A percentile compares a stretch with the other conserved stretches of the same genome.
Evolutionary conservation across 2,888 invertebrate species (phyloP).

Genomic region (Anaspis maculata): DNA sequence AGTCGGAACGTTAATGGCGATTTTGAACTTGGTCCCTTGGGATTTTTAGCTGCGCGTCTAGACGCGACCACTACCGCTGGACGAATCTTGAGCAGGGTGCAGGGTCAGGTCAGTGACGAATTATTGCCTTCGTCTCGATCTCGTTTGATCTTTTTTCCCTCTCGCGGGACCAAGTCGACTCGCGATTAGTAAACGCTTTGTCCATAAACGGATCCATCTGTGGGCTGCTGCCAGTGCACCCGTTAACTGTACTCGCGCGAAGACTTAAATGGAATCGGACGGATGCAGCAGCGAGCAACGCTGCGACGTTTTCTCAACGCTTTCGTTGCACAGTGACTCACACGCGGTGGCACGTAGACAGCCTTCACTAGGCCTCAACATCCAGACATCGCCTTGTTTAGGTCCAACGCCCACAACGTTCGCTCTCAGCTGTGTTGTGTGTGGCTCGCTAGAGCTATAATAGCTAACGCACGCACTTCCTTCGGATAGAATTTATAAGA

Average conservation of each 20-base stretch:
- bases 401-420: constrained; percentile 21
- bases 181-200: too few species aligned
- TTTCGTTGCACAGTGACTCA: constrained; percentile 10
- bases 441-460: background rate
- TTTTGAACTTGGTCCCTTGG: constrained; percentile 5
- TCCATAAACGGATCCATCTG: too few species aligned
- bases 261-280: constrained; percentile 11
- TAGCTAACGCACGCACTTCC: too few species aligned
- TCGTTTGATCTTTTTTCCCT: constrained; percentile 11
- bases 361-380: constrained; percentile 22
- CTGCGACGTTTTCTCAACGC: too few species aligned
- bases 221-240: too few species aligned
- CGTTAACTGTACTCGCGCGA: constrained; percentile 6
- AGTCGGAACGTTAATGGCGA: constrained; percentile 5
- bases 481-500: too few species aligned
- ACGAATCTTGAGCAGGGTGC: constrained; percentile 10
- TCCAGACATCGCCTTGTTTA: constrained; percentile 25
- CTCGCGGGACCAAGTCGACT: too few species aligned
- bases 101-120: constrained; percentile 18
- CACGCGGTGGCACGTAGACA: constrained; percentile 17
- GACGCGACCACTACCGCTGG: too few species aligned
- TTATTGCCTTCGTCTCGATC: constrained; percentile 13
- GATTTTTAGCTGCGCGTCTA: background rate
- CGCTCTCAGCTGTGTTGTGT: constrained; percentile 11
- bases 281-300: too few species aligned